These are phyloP conservation scores for Ichneumoninae sp. DNA, from an alignment of 2,888 invertebrate genomes.

Conservation along the genomic window DNA sequence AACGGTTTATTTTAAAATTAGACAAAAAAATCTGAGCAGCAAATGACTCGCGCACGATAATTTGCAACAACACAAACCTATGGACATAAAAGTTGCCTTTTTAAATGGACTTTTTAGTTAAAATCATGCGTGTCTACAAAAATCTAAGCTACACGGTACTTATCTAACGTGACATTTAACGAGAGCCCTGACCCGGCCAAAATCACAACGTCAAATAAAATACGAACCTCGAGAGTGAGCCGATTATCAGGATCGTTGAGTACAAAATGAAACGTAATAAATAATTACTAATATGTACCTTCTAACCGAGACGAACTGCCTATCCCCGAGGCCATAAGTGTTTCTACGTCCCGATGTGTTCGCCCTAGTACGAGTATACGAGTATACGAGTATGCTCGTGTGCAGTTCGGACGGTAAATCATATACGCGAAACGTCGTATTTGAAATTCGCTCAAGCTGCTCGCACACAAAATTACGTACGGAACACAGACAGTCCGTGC, in stretches of 20 bases:
- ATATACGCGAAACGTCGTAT: slow-evolving; percentile 56
- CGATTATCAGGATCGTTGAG: slow-evolving; percentile 60
- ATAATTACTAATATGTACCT: slow-evolving; percentile 66
- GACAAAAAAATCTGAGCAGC: no score
- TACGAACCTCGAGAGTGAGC: slow-evolving; percentile 55
- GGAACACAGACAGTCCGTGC: no score
- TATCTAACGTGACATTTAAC: slow-evolving; percentile 45
- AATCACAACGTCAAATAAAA: slow-evolving; percentile 59
- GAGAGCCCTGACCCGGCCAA: slow-evolving; percentile 39
- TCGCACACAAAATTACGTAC: no score
- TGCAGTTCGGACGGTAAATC: slow-evolving; percentile 61
- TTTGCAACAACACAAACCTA: no score
- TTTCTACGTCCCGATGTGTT: slow-evolving; percentile 50
- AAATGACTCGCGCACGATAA: neutral
- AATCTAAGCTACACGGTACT: no score
- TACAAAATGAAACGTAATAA: slow-evolving; percentile 67
- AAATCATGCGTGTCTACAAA: no score
- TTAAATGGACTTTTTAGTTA: neutral
- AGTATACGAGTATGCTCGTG: slow-evolving; percentile 21
- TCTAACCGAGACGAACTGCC: slow-evolving; percentile 42
- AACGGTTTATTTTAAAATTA: no score
- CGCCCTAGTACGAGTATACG: neutral
- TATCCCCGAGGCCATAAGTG: slow-evolving; percentile 52
- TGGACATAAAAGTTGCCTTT: no score
- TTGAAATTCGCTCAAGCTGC: slow-evolving; percentile 50